Evolutionary conservation across 2,888 invertebrate genomes (phyloP).

Genomic region (Acleris laterana): DNA sequence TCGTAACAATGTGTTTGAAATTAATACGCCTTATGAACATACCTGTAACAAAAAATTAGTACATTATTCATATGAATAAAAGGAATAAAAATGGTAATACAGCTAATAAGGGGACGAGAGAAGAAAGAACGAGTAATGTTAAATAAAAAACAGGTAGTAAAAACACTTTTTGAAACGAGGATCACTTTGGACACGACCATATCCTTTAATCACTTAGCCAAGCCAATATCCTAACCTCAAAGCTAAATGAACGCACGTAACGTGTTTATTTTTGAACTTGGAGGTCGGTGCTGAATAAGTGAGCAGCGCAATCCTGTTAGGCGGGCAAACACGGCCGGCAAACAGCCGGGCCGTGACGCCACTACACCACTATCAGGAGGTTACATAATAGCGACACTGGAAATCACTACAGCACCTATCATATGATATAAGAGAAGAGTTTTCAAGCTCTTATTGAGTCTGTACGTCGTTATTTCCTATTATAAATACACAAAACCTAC

Average conservation of each 20-base stretch:
- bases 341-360: conserved; percentile 38
- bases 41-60: no score
- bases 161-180: no score
- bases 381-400: conserved; percentile 1
- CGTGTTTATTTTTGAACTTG: conserved; percentile 40
- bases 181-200: not conserved
- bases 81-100: no score
- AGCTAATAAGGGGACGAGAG: no score
- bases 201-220: conserved; percentile 28
- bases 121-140: no score
- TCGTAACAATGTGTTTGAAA: no score
- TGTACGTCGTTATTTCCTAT: conserved; percentile 16
- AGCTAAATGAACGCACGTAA: conserved; percentile 37
- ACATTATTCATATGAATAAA: no score
- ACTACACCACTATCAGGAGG: conserved; percentile 8
- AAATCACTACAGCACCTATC: not conserved
- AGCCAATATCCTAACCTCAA: conserved; percentile 23
- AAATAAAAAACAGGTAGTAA: no score
- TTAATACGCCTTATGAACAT: no score
- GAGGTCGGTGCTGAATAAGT: conserved; percentile 62
- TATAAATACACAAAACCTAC: conserved; percentile 25
- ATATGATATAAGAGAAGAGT: not conserved
- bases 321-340: conserved; percentile 51
- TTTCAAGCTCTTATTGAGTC: not conserved
- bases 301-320: conserved; percentile 64